These are phyloP conservation scores for Betta splendens DNA, from an alignment of 2,797 vertebrate genomes.

Conservation along the genomic window DNA sequence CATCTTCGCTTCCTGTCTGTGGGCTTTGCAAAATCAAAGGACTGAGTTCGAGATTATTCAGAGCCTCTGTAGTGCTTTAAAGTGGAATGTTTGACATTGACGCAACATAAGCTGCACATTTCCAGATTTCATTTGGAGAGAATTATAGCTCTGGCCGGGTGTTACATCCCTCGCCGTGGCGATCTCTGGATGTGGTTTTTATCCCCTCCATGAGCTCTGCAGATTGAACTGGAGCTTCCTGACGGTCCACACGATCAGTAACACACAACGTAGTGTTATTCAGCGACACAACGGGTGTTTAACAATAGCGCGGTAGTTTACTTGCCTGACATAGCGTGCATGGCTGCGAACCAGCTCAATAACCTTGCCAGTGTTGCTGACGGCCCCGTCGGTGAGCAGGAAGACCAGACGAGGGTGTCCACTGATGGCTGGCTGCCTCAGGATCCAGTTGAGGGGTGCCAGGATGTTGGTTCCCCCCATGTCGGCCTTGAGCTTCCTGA, in stretches of 20 bases:
- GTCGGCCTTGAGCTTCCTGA: constrained; percentile 86
- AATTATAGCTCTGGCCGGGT: constrained; percentile 38
- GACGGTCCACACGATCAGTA: no score
- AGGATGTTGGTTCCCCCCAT: constrained; percentile 92
- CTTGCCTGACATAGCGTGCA: constrained; percentile 86
- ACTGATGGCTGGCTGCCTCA: constrained; percentile 85
- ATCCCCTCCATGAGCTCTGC: constrained; percentile 2
- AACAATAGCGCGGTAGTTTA: constrained; percentile 19
- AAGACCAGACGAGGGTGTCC: constrained; percentile 93
- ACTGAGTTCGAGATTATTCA: not conserved
- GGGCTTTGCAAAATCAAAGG: constrained; percentile 10
- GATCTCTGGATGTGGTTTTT: constrained; percentile 32
- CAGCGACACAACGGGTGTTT: no score
- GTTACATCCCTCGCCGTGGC: constrained; percentile 22
- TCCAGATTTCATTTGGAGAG: constrained; percentile 43
- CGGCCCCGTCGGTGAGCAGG: constrained; percentile 84
- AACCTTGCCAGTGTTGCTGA: constrained; percentile 88
- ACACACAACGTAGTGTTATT: no score
- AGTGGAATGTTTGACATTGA: constrained; percentile 5
- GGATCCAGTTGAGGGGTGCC: constrained; percentile 88
- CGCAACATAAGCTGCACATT: not conserved
- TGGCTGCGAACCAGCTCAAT: constrained; percentile 90
- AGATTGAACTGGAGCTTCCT: no score
- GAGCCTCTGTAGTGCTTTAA: constrained; percentile 1
- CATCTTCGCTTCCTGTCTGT: no score